Percentiles rank a stretch among this genome's conserved stretches.
phyloP scores from a whole-genome alignment of 2,113 vertebrate genomes.

The Prionailurus viverrinus region DNA sequence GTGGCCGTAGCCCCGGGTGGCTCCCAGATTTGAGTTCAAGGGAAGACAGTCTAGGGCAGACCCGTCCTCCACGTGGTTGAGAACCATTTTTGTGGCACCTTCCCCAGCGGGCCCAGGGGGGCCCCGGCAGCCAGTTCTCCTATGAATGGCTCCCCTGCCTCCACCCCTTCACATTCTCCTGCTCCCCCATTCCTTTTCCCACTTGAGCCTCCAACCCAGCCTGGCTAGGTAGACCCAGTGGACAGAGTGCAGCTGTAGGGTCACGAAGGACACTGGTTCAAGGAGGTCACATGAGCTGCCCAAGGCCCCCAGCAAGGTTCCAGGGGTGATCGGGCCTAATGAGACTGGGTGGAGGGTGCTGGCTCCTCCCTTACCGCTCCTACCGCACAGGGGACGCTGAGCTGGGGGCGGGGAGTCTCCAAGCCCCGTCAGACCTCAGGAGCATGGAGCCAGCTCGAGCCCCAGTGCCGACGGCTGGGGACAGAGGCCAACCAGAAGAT shows the following conservation, averaged over 20 bases:
- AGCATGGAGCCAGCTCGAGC: rapidly evolving
- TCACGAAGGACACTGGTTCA: neutral
- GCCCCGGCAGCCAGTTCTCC: neutral
- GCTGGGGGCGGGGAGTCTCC: neutral
- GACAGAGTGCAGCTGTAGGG: neutral
- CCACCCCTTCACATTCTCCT: neutral
- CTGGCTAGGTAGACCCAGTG: neutral
- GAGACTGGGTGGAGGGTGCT: neutral
- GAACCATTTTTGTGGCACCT: neutral
- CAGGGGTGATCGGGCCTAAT: neutral
- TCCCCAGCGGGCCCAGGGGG: neutral
- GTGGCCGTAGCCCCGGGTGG: rapidly evolving
- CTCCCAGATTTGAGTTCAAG: neutral
- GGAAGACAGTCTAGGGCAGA: neutral
- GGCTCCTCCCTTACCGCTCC: neutral
- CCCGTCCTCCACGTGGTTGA: neutral
- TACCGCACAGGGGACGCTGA: neutral
- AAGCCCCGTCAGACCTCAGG: neutral
- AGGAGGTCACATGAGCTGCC: neutral
- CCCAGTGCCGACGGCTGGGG: neutral
- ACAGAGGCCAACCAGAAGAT: neutral
- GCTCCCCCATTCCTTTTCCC: neutral
- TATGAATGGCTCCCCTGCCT: neutral
- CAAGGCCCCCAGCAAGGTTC: neutral
- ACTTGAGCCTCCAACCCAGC: neutral